phyloP scores from a whole-genome alignment of 2,797 vertebrate species.

The Alectoris magna region DNA sequence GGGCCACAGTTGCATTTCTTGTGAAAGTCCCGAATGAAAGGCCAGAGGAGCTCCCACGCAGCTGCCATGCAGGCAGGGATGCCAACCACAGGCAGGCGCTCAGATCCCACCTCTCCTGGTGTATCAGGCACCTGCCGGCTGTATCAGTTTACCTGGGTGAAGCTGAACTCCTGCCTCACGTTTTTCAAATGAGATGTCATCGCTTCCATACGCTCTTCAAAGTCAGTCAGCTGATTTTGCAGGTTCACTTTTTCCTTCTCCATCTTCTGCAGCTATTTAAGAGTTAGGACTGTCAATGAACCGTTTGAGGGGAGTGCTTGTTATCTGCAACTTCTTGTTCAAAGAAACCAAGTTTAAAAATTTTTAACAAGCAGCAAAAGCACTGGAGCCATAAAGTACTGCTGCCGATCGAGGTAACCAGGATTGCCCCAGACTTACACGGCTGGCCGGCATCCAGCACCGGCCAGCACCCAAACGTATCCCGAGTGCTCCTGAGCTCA shows the following conservation, averaged over 20 bases:
- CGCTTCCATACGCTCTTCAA: conserved; percentile 80
- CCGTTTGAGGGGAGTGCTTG: accelerated
- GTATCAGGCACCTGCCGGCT: background rate
- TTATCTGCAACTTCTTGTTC: background rate
- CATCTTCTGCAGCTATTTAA: conserved; percentile 83
- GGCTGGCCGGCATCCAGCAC: background rate
- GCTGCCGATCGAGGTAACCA: no score
- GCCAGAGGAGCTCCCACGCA: background rate
- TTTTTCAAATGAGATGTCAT: conserved; percentile 83
- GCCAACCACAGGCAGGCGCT: accelerated
- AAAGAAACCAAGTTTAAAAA: accelerated
- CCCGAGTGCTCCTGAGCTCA: background rate
- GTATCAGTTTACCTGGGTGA: conserved; percentile 83
- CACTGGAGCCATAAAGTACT: no score
- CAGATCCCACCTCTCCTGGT: accelerated
- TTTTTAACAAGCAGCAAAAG: background rate
- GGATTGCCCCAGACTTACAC: no score
- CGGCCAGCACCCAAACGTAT: no score
- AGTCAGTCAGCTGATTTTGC: conserved; percentile 78
- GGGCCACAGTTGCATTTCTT: accelerated
- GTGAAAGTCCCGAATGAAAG: background rate
- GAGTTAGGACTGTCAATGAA: background rate
- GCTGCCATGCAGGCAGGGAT: accelerated
- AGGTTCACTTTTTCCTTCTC: conserved; percentile 78
- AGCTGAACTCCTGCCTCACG: conserved; percentile 83